Evolutionary conservation across 2,797 vertebrate species (phyloP), one percentile per base, ranked within the genome.

Genomic region (Anabacerthia variegaticeps): DNA sequence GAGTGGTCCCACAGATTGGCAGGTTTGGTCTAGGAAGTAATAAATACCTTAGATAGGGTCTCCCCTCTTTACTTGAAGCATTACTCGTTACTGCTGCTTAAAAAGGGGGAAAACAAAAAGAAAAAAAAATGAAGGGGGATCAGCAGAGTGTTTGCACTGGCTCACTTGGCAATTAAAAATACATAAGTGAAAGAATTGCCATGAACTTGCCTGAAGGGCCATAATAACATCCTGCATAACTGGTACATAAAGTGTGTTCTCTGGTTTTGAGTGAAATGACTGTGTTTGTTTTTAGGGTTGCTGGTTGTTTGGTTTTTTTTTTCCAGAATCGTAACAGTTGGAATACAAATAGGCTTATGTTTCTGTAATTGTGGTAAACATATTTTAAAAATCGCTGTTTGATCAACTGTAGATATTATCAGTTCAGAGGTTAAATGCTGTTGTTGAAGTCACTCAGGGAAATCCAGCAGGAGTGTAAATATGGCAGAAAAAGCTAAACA

Each of bases 401-500:
- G 86, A 95, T 91, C 72, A 74, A 34, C 79, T 68, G 82, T 73
- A 93, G 84, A 94, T 89, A 95, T 95, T 95, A 84, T 85, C 65
- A 72, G 95, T 92, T 90, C 89, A 94, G 92, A 93, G 96, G 93
- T 96, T 93, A 97, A 92, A 95, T 21, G 76, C 77, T 96, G 76
- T 54, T 92, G 94, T 73, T 88, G 83, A 92, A 79, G 69, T 59
- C 77, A 43, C 73, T 87, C 85, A 79, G 90, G 85, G 75, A 96
- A 97, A 96, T 96, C 88, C 83, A 96, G 84, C 76, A 93, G 92
- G 93, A 97, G 93, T 95, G 95, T 95, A 97, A 96, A 96, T 96
- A 95, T 79, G 92, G 82, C 85, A 93, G 85, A 95, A 97, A 93
- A 97, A 87, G 89, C 94, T 92, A 90, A 96, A 95, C 97, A 97